These are phyloP conservation scores for Sminthurinus aureus DNA, from an alignment of 2,888 invertebrate species.

Conservation along the genomic window DNA sequence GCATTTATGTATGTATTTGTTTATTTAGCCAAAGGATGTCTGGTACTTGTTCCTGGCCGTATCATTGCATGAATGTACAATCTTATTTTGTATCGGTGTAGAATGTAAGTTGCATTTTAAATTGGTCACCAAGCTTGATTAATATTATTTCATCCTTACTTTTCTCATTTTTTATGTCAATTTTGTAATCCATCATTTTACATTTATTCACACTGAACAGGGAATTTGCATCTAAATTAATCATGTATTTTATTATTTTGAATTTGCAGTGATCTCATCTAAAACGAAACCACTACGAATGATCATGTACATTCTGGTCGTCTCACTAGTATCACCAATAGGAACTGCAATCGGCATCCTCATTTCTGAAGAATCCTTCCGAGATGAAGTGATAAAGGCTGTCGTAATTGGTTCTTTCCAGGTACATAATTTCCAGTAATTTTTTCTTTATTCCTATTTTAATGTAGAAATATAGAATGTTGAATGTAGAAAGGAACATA, in stretches of 20 bases:
- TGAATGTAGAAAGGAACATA: too few species aligned
- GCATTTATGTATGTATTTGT: too few species aligned
- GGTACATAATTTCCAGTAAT: too few species aligned
- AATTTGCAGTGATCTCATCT: slow-evolving; percentile 62
- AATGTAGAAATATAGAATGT: too few species aligned
- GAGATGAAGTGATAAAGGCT: slow-evolving; percentile 63
- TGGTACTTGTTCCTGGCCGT: slow-evolving; percentile 68
- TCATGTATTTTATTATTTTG: too few species aligned
- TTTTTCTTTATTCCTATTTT: too few species aligned
- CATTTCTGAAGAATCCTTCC: slow-evolving; percentile 63
- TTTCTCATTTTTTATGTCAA: too few species aligned
- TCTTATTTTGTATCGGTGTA: slow-evolving; percentile 68
- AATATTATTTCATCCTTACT: too few species aligned
- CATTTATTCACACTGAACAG: too few species aligned
- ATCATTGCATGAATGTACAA: slow-evolving; percentile 67
- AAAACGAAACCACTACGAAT: slow-evolving; percentile 63
- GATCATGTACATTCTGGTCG: slow-evolving; percentile 64
- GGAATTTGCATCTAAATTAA: too few species aligned
- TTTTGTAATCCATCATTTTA: too few species aligned
- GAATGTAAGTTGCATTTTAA: slow-evolving; percentile 61
- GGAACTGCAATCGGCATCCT: slow-evolving; percentile 66
- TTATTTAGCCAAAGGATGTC: slow-evolving; percentile 62
- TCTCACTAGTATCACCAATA: slow-evolving; percentile 66
- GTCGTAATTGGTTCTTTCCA: slow-evolving; percentile 62
- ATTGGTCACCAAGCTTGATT: too few species aligned